Evolutionary conservation across 2,888 invertebrate genomes (phyloP).

Genomic region (Drosophila tripunctata): DNA sequence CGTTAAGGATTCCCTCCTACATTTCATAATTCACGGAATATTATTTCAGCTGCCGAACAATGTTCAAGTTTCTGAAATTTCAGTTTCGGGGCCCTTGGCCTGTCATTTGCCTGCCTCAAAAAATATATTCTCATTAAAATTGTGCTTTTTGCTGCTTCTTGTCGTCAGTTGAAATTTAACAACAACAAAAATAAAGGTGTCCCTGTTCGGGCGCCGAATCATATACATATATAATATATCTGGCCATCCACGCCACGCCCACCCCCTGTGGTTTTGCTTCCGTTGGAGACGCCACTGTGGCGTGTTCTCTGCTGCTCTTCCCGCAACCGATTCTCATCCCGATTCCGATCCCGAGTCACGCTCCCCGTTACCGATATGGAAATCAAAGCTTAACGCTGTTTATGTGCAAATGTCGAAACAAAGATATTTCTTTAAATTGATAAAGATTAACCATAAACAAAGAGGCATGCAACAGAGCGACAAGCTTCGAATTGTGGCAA

Average conservation of each 20-base stretch:
- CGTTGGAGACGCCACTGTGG: conserved; percentile 79
- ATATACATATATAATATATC: background rate
- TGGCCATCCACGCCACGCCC: conserved; percentile 59
- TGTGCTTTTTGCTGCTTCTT: conserved; percentile 72
- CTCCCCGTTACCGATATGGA: conserved; percentile 5
- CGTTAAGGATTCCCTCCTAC: conserved; percentile 68
- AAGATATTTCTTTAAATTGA: conserved; percentile 80
- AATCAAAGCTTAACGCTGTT: conserved; percentile 71
- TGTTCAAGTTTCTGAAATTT: conserved; percentile 25
- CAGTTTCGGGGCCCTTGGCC: conserved; percentile 42
- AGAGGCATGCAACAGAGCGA: conserved; percentile 47
- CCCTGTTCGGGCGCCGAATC: conserved; percentile 52
- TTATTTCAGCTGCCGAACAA: conserved; percentile 73
- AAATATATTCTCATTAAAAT: conserved; percentile 81
- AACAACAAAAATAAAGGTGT: conserved; percentile 35
- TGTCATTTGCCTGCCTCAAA: conserved; percentile 71
- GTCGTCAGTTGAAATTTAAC: conserved; percentile 47
- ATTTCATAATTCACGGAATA: conserved; percentile 81
- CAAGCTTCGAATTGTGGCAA: conserved; percentile 45
- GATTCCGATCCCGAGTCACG: background rate
- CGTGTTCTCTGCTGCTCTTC: conserved; percentile 54
- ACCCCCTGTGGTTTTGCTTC: conserved; percentile 81
- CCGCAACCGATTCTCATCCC: too few relatives aligned
- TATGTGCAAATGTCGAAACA: conserved; percentile 80
- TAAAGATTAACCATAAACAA: conserved; percentile 79